phyloP scores from a whole-genome alignment of 2,888 invertebrate genomes.

The Perithous albicinctus region DNA sequence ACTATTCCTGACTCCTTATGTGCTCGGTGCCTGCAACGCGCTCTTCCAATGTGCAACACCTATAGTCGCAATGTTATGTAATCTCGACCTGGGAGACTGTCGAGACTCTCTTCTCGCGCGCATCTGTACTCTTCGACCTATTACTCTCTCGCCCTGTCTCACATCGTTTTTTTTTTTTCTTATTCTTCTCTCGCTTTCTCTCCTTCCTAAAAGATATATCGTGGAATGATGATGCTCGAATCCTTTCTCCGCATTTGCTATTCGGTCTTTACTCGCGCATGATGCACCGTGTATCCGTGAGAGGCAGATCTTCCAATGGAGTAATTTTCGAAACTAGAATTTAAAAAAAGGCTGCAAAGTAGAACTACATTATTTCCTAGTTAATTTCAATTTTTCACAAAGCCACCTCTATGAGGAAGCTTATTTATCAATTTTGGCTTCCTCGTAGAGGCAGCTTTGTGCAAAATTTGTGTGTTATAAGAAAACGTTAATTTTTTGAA shows the following conservation, averaged over 20 bases:
- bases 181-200: slow-evolving; percentile 53
- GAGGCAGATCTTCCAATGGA: no score
- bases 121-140: slow-evolving; percentile 65
- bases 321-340: no score
- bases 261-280: not conserved
- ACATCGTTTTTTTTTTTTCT: slow-evolving; percentile 24
- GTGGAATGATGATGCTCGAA: no score
- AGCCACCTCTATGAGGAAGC: no score
- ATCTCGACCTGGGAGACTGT: slow-evolving; percentile 28
- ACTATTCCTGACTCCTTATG: not conserved
- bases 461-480: no score
- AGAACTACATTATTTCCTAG: no score
- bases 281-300: no score
- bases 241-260: not conserved
- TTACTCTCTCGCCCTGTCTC: slow-evolving; percentile 61
- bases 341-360: no score
- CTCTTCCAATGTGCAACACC: slow-evolving; percentile 33
- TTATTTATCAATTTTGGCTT: no score
- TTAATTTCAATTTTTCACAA: no score
- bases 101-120: slow-evolving; percentile 29
- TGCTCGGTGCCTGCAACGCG: not conserved
- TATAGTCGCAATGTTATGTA: slow-evolving; percentile 48
- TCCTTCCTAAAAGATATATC: slow-evolving; percentile 26
- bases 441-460: no score
- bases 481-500: no score